phyloP scores from a whole-genome alignment of 2,888 invertebrate species.

The Lasioglossum calceatum region DNA sequence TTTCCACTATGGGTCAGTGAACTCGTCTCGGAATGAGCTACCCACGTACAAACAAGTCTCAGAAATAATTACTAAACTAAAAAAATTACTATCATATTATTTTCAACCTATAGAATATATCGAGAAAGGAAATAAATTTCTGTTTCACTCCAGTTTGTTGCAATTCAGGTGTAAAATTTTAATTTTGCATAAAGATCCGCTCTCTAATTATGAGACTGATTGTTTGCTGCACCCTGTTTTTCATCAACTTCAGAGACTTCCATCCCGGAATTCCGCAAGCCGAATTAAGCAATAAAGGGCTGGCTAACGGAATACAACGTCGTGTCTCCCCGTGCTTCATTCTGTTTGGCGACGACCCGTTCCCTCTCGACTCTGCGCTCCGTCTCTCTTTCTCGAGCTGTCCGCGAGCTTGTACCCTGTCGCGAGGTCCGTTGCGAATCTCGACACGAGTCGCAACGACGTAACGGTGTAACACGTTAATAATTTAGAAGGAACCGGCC shows the following conservation, averaged over 20 bases:
- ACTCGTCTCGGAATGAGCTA: too few relatives aligned
- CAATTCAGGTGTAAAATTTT: too few relatives aligned
- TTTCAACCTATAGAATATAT: too few relatives aligned
- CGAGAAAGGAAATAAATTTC: too few relatives aligned
- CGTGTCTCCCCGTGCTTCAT: background rate
- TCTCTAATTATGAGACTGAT: background rate
- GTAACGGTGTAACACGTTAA: conserved; percentile 67
- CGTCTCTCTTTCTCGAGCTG: conserved; percentile 24
- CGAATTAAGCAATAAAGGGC: background rate
- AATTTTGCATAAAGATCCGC: too few relatives aligned
- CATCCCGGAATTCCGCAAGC: background rate
- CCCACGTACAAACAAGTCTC: too few relatives aligned
- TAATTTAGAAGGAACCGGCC: conserved; percentile 67
- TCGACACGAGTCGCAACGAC: conserved; percentile 51
- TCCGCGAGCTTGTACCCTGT: conserved; percentile 48
- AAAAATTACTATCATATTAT: too few relatives aligned
- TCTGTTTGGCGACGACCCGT: background rate
- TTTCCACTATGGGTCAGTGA: too few relatives aligned
- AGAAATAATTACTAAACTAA: too few relatives aligned
- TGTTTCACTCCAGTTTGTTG: too few relatives aligned
- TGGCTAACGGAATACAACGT: background rate
- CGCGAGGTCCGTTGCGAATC: conserved; percentile 39
- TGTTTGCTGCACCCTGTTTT: background rate
- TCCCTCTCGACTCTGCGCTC: background rate
- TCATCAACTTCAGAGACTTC: background rate